Base-by-base conservation (phyloP, 1,140 invertebrate species). In the Argopecten irradians region DNA sequence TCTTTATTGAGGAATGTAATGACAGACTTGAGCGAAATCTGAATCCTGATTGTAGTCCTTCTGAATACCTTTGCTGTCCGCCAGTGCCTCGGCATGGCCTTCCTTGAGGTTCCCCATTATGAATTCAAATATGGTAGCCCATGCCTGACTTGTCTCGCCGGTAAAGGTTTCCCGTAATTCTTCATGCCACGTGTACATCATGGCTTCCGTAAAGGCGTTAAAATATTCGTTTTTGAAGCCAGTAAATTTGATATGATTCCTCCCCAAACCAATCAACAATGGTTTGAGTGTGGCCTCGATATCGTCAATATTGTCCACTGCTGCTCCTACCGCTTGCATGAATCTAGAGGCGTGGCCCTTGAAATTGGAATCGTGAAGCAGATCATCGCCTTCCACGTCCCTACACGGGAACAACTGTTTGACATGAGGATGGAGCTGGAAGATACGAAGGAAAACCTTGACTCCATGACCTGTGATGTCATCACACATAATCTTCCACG, bases 291-390 rank as follows among this genome's bases (percentile, higher is more conserved):
- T 86, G 11, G 41, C 82, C 22, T 92, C 89, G 0, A 91, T 82
- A 32, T 92, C 87, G 35, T 93, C 90, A 0, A 94, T 91, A 84
- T 93, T 93, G 19, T 92, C 92, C 0, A 94, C 90, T 1, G 91
- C 92, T 0, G 92, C 91, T 5, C 91, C 92, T 33, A 94, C 91
- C 8, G 92, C 91, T 43, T 94, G 90, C 92, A 94, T 93, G 86
- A 94, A 94, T 22, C 92, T 88, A 0, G 91, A 90, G n/a, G 92
- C 92, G 84, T 94, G 93, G 14, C 91, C 91, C 39, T 89, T 89
- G 83, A 94, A 93, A n/a, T 89, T 86, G 0, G 43, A 46, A 71
- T 93, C 89, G 9, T 55, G 33, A 22, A 89, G 14, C 39, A 93
- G 83, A 2, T 82, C 85, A 19, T 92, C 90, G 14, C 90, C 91